Conservation (phyloP, 2,113 vertebrate genomes). For the Saguinus imperator region DNA sequence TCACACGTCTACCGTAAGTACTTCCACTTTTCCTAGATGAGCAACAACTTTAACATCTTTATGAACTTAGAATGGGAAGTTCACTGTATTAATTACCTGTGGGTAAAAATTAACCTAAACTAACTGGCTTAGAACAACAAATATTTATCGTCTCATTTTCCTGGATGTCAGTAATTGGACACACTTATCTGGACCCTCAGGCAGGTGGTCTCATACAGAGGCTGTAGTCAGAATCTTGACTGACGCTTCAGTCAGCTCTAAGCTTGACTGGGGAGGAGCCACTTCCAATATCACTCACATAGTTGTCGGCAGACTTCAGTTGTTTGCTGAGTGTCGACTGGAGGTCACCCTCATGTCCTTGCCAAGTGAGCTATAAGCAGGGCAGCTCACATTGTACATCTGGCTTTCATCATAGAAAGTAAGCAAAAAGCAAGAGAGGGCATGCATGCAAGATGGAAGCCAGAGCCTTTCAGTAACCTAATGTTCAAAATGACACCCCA, state of each 20-base stretch:
- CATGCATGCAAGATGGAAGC: neutral
- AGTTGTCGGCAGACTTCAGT: neutral
- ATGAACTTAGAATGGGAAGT: neutral
- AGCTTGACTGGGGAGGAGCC: accelerated
- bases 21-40: neutral
- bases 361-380: neutral
- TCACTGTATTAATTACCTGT: neutral
- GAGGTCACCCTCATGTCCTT: neutral
- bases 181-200: neutral
- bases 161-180: neutral
- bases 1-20: constrained; percentile 95
- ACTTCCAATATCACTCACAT: neutral
- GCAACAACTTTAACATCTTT: neutral
- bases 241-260: neutral
- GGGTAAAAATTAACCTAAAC: neutral
- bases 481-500: neutral
- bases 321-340: neutral
- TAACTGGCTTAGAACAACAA: neutral
- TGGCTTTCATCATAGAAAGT: neutral
- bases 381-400: neutral
- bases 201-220: neutral
- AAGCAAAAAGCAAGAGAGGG: neutral
- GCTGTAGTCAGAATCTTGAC: neutral
- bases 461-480: neutral
- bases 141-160: neutral